Conservation (phyloP, 2,797 vertebrate genomes). For the Lagocephalus sceleratus region DNA sequence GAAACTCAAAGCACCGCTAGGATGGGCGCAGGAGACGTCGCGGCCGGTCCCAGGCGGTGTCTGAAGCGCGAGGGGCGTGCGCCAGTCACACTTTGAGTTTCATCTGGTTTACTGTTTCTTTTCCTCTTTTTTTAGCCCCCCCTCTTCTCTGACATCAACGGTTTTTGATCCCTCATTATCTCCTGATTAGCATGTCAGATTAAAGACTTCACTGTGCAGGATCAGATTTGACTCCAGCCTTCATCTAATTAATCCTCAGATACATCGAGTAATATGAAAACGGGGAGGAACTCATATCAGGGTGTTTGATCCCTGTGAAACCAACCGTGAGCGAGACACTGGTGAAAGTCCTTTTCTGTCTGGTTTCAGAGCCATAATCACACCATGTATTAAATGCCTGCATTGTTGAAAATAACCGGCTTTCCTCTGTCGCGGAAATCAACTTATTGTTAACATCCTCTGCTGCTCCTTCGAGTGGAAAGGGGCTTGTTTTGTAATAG, state of each 20-base stretch:
- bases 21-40: constrained; percentile 20
- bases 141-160: no score
- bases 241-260: constrained; percentile 7
- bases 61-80: no score
- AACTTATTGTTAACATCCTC: constrained; percentile 36
- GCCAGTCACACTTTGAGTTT: no score
- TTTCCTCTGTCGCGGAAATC: constrained; percentile 19
- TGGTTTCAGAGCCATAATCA: constrained; percentile 40
- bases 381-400: constrained; percentile 50
- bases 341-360: constrained; percentile 55
- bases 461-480: constrained; percentile 35
- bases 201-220: no score
- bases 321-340: constrained; percentile 38
- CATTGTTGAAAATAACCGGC: constrained; percentile 59
- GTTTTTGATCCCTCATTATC: no score
- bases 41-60: no score
- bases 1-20: constrained; percentile 27
- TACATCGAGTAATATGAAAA: constrained; percentile 27
- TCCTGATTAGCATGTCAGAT: no score
- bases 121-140: no score
- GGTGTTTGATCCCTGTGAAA: constrained; percentile 39
- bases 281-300: constrained; percentile 22
- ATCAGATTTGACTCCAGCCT: constrained; percentile 3
- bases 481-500: constrained; percentile 24
- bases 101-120: no score